Evolutionary conservation across 2,113 vertebrate species (phyloP).

Genomic region (Spea bombifrons): DNA sequence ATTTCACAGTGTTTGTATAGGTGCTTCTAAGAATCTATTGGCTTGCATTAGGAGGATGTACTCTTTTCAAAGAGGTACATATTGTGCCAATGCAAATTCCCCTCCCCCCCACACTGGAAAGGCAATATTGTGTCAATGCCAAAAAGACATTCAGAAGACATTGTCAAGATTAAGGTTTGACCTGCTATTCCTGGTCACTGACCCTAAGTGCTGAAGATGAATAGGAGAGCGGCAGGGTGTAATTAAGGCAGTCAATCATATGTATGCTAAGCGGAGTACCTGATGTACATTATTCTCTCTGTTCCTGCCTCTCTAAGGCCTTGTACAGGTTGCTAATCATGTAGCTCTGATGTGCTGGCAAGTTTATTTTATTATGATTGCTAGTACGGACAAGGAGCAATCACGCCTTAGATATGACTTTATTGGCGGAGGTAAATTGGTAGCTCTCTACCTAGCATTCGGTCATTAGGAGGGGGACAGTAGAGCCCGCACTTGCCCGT

Average conservation of each 20-base stretch:
- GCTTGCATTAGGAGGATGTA: slow-evolving; percentile 20
- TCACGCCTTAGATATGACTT: background rate
- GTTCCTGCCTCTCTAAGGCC: background rate
- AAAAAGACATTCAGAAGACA: slow-evolving; percentile 26
- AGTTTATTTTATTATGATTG: background rate
- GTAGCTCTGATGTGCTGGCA: background rate
- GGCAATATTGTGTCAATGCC: slow-evolving; percentile 28
- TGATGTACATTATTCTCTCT: background rate
- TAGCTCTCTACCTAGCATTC: background rate
- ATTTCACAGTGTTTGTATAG: slow-evolving; percentile 32
- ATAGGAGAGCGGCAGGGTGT: slow-evolving; percentile 15
- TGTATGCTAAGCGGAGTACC: slow-evolving; percentile 1
- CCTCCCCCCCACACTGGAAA: slow-evolving; percentile 17
- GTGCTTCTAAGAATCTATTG: slow-evolving; percentile 29
- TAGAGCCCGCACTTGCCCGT: background rate
- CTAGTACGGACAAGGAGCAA: background rate
- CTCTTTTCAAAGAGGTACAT: slow-evolving; percentile 28
- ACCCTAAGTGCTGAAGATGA: slow-evolving; percentile 41
- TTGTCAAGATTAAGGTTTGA: slow-evolving; percentile 41
- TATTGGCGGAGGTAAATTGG: background rate
- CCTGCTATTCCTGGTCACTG: slow-evolving; percentile 18
- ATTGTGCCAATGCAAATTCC: slow-evolving; percentile 6
- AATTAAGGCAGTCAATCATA: slow-evolving; percentile 44
- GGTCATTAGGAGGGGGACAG: background rate
- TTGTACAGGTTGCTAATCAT: background rate